Percentiles rank a stretch among this genome's conserved stretches.
These are phyloP conservation scores for Amphiprion clarkii DNA, from an alignment of 2,797 vertebrate species.

Conservation along the genomic window DNA sequence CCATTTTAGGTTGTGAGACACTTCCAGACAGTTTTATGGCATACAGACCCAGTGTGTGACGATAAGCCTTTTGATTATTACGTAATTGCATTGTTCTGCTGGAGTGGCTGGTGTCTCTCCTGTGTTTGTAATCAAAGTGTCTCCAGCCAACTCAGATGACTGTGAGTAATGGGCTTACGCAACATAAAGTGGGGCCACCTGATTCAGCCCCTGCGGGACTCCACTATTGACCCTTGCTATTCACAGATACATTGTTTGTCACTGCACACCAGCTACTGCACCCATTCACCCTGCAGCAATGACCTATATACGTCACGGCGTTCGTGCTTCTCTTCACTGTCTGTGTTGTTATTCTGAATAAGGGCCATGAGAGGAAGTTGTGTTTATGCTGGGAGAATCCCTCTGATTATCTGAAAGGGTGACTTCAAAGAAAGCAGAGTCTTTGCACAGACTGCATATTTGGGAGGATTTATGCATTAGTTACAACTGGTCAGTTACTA, in stretches of 20 bases:
- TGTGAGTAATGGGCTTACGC: conserved; percentile 75
- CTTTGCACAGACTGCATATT: conserved; percentile 13
- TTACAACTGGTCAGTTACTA: not conserved
- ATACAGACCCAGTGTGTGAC: not conserved
- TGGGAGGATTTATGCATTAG: conserved; percentile 24
- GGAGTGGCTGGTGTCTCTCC: conserved; percentile 27
- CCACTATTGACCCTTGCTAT: conserved; percentile 26
- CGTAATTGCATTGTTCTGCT: conserved; percentile 51
- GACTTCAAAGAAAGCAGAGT: conserved; percentile 30
- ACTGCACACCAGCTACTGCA: conserved; percentile 34
- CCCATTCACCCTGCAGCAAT: conserved; percentile 26
- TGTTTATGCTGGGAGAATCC: conserved; percentile 6
- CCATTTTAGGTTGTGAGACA: not conserved
- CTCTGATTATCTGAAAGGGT: conserved; percentile 9
- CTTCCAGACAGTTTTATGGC: not conserved
- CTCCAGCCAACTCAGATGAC: conserved; percentile 54
- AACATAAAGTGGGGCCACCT: conserved; percentile 60
- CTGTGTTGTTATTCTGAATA: conserved; percentile 38
- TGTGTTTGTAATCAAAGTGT: conserved; percentile 60
- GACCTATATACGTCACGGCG: conserved; percentile 64
- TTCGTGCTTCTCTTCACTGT: conserved; percentile 19
- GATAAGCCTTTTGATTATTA: conserved; percentile 46
- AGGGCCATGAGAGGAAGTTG: conserved; percentile 21
- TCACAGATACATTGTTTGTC: conserved; percentile 43
- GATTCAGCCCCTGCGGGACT: conserved; percentile 44